Evolutionary conservation across 2,113 vertebrate species (phyloP).

Genomic region (Psittacula cyanocephala): DNA sequence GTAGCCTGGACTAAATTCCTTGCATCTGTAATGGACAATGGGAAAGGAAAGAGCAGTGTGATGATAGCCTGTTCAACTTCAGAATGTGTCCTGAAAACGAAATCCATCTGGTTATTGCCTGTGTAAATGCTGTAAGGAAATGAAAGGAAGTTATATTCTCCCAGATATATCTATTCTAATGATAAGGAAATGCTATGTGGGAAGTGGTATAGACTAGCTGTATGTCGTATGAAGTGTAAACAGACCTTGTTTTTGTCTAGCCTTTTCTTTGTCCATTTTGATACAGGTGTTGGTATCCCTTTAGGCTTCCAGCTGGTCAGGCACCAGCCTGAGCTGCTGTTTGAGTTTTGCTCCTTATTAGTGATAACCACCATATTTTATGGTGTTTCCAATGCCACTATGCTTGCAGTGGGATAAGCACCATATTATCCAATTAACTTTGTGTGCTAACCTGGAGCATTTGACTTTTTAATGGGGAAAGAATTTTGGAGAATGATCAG

Average conservation of each 20-base stretch:
- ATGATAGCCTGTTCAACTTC: background rate
- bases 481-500: background rate
- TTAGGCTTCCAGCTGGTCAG: background rate
- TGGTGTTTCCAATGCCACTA: background rate
- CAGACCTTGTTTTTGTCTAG: background rate
- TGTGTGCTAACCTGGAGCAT: background rate
- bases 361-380: background rate
- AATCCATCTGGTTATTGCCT: accelerated
- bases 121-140: background rate
- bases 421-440: background rate
- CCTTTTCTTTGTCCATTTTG: background rate
- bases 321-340: background rate
- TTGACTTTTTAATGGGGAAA: background rate
- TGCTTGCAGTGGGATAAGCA: background rate
- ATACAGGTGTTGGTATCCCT: background rate
- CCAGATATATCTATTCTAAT: background rate
- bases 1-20: background rate
- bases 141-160: background rate
- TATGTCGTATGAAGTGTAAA: background rate
- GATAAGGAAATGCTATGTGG: background rate
- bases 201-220: background rate
- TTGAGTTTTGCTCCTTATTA: background rate
- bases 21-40: accelerated
- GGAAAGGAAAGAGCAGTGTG: background rate
- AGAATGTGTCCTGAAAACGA: background rate